phyloP scores from a whole-genome alignment of 2,888 invertebrate species.

The Acrocyrtus sp. region DNA sequence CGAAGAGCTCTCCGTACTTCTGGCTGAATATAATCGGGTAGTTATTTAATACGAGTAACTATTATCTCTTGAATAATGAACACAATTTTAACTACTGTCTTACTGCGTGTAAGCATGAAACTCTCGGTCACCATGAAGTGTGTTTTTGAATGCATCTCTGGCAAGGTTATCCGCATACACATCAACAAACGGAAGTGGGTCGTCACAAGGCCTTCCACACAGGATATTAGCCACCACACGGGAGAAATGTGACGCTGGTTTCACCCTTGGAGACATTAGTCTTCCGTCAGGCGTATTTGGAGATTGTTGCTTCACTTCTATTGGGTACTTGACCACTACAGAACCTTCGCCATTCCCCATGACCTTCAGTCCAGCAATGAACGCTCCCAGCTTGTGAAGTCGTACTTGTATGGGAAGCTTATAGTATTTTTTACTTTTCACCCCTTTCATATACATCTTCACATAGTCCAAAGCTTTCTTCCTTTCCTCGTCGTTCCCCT shows the following conservation, averaged over 20 bases:
- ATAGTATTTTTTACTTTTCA: slow-evolving; percentile 31
- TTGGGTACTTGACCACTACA: not conserved
- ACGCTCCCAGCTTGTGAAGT: slow-evolving; percentile 36
- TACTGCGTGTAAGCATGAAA: slow-evolving; percentile 43
- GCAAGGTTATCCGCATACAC: slow-evolving; percentile 38
- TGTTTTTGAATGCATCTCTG: slow-evolving; percentile 21
- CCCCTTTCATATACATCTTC: slow-evolving; percentile 24
- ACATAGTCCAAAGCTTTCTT: slow-evolving; percentile 24
- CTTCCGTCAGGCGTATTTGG: not conserved
- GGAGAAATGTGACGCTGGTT: slow-evolving; percentile 48
- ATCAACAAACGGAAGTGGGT: slow-evolving; percentile 28
- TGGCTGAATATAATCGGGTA: slow-evolving; percentile 1
- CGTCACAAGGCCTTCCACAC: slow-evolving; percentile 35
- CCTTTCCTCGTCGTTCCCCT: slow-evolving; percentile 15
- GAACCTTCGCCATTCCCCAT: slow-evolving; percentile 30
- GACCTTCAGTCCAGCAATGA: slow-evolving; percentile 33
- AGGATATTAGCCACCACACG: slow-evolving; percentile 47
- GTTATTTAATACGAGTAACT: not conserved
- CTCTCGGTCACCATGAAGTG: slow-evolving; percentile 29
- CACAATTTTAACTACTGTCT: not conserved
- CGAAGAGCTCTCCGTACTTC: slow-evolving; percentile 26
- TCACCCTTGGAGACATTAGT: slow-evolving; percentile 37
- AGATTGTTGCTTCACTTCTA: not conserved
- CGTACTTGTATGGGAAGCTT: slow-evolving; percentile 27
- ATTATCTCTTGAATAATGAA: not conserved